Percentiles rank a stretch among this genome's conserved stretches.
These are phyloP conservation scores for Rhopalosiphum nymphaeae DNA, from an alignment of 2,888 invertebrate genomes.

Conservation along the genomic window DNA sequence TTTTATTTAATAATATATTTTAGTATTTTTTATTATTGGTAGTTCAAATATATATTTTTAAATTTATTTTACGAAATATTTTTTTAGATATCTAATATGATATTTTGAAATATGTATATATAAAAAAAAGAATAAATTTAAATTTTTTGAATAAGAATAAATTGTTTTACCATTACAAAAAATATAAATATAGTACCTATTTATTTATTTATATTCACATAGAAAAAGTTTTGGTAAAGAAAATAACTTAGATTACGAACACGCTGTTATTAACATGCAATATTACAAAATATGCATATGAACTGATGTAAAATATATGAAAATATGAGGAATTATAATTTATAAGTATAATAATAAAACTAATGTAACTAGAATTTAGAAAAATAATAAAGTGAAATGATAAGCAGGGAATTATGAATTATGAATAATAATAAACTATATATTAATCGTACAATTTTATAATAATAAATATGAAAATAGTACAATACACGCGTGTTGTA, in stretches of 20 bases:
- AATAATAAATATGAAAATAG: neutral
- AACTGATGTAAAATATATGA: neutral
- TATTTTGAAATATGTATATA: too few relatives aligned
- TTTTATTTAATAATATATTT: neutral
- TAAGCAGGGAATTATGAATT: neutral
- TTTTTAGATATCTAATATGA: neutral
- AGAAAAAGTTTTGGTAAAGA: neutral
- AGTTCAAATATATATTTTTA: neutral
- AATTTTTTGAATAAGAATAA: neutral
- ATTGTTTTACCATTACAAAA: neutral
- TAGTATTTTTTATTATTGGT: neutral
- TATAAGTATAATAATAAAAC: neutral
- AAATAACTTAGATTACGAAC: neutral
- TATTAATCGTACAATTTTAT: neutral
- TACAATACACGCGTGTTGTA: neutral
- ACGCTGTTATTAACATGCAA: conserved; percentile 33
- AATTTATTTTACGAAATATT: neutral
- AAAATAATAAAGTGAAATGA: neutral
- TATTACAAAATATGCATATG: neutral
- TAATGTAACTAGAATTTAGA: neutral
- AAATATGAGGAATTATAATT: neutral
- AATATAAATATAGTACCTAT: neutral
- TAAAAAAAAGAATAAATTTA: too few relatives aligned
- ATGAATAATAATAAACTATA: neutral
- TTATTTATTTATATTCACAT: neutral